These are phyloP conservation scores for Allacma fusca DNA, from an alignment of 2,888 invertebrate species.

Conservation along the genomic window DNA sequence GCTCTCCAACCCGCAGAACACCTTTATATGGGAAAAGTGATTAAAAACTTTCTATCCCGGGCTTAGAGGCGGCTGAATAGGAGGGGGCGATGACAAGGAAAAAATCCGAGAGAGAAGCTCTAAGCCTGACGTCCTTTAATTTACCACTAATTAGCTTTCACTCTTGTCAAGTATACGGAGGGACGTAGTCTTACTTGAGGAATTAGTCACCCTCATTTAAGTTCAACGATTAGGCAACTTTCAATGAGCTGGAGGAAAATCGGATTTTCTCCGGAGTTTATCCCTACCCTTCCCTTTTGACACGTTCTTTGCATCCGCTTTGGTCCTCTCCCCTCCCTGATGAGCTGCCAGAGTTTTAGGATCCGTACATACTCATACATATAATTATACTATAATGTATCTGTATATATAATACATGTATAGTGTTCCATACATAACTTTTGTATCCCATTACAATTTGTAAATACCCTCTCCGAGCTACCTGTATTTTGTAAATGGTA, in stretches of 20 bases:
- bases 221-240: constrained; percentile 12
- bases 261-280: constrained; percentile 2
- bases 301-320: constrained; percentile 1
- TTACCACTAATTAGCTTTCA: constrained; percentile 35
- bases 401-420: too few species aligned
- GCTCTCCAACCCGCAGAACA: background rate
- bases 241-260: constrained; percentile 5
- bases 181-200: background rate
- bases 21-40: background rate
- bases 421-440: too few species aligned
- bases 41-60: constrained; percentile 25
- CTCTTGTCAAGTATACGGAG: constrained; percentile 18
- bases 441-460: too few species aligned
- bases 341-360: too few species aligned
- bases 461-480: too few species aligned
- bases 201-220: constrained; percentile 14
- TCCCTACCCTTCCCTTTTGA: constrained; percentile 8
- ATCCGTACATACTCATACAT: too few species aligned
- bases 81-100: constrained; percentile 11
- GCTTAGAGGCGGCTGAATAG: constrained; percentile 6
- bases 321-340: background rate
- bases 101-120: background rate
- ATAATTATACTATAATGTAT: too few species aligned
- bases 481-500: too few species aligned
- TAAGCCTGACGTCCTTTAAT: constrained; percentile 25